phyloP scores from a whole-genome alignment of 2,113 vertebrate genomes.

The Amphilophus citrinellus region DNA sequence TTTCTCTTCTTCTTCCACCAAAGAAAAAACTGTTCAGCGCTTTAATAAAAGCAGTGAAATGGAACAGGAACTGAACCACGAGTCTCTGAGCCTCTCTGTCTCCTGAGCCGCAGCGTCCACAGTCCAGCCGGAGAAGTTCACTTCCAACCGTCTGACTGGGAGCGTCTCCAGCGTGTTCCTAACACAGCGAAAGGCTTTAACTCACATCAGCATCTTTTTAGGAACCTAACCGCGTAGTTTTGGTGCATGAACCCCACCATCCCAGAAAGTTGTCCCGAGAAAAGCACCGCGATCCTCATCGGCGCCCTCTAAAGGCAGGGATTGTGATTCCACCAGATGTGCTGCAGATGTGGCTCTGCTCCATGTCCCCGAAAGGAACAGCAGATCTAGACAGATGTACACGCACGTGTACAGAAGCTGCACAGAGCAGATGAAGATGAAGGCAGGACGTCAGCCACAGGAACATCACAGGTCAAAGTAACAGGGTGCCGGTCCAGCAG shows the following conservation, averaged over 20 bases:
- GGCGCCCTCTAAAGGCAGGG: background rate
- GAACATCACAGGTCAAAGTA: no score
- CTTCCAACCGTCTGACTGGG: no score
- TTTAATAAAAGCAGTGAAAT: background rate
- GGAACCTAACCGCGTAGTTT: background rate
- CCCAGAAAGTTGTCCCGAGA: background rate
- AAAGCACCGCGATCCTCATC: no score
- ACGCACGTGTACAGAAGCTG: no score
- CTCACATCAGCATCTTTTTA: background rate
- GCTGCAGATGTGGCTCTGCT: background rate
- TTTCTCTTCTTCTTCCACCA: background rate
- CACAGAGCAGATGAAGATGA: no score
- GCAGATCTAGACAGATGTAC: no score
- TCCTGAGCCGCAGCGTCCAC: no score
- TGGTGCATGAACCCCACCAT: background rate
- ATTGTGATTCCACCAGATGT: background rate
- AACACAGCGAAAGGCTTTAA: background rate
- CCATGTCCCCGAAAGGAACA: background rate
- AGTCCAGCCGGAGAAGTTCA: no score
- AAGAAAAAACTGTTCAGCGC: background rate
- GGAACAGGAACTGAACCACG: no score
- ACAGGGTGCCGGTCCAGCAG: no score
- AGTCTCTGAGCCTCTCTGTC: no score
- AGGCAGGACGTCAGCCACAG: no score
- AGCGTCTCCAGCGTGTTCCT: background rate